These are phyloP conservation scores for Hestina assimilis DNA, from an alignment of 1,140 invertebrate genomes.

Conservation along the genomic window DNA sequence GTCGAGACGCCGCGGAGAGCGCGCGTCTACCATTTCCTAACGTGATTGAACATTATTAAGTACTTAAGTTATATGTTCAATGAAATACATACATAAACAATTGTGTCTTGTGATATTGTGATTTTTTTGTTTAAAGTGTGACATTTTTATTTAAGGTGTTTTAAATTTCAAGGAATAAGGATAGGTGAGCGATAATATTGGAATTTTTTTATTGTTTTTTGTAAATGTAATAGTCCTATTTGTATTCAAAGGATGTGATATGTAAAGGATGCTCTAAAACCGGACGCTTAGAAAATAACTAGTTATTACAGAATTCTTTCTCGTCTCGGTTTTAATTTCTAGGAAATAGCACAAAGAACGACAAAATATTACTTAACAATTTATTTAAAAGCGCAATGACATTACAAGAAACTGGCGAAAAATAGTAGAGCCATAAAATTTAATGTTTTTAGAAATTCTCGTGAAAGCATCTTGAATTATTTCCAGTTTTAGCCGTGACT, in stretches of 20 bases:
- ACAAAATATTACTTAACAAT: not conserved
- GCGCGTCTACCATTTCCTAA: slow-evolving; percentile 31
- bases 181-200: slow-evolving; percentile 28
- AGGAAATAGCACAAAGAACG: not conserved
- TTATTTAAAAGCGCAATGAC: not conserved
- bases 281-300: slow-evolving; percentile 1
- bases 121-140: slow-evolving; percentile 23
- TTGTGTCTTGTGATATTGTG: slow-evolving; percentile 36
- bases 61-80: slow-evolving; percentile 1
- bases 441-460: not conserved
- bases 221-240: not conserved
- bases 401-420: too few relatives aligned
- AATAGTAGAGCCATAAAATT: too few relatives aligned
- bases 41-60: slow-evolving; percentile 1
- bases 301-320: not conserved
- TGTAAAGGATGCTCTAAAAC: slow-evolving; percentile 1
- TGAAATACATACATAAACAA: slow-evolving; percentile 8
- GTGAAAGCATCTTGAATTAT: not conserved
- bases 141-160: slow-evolving; percentile 13
- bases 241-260: slow-evolving; percentile 1
- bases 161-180: slow-evolving; percentile 20
- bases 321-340: not conserved
- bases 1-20: slow-evolving; percentile 36
- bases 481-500: not conserved
- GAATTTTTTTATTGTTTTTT: not conserved